Evolutionary conservation across 2,797 vertebrate species (phyloP).

Genomic region (Megalops cyprinoides): DNA sequence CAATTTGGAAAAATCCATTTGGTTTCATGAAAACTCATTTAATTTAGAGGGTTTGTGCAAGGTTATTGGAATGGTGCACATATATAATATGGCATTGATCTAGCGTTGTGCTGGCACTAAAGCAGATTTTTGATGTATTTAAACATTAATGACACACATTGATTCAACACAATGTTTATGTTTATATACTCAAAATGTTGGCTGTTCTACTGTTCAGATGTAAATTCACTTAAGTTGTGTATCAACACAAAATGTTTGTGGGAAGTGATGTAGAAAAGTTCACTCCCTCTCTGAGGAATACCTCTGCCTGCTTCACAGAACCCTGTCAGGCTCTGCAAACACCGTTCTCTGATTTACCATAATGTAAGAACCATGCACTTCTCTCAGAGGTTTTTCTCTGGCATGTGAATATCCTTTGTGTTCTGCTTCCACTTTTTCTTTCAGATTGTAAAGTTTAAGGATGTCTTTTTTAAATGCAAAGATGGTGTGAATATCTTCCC

Average conservation of each 20-base stretch:
- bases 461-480: slow-evolving; percentile 69
- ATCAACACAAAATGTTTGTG: slow-evolving; percentile 21
- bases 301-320: slow-evolving; percentile 38
- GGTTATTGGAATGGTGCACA: too few species aligned
- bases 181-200: background rate
- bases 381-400: slow-evolving; percentile 37
- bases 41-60: too few species aligned
- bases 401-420: slow-evolving; percentile 76
- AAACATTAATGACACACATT: too few species aligned
- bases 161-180: background rate
- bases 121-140: too few species aligned
- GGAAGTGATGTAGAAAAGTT: slow-evolving; percentile 32
- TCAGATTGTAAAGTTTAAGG: slow-evolving; percentile 71
- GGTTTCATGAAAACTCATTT: too few species aligned
- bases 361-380: slow-evolving; percentile 9
- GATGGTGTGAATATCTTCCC: slow-evolving; percentile 64
- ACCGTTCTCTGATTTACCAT: slow-evolving; percentile 42
- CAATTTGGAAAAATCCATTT: too few species aligned
- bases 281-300: slow-evolving; percentile 43
- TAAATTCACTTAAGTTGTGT: slow-evolving; percentile 22
- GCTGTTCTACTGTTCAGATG: background rate
- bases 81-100: too few species aligned
- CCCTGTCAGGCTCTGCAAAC: slow-evolving; percentile 51
- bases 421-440: slow-evolving; percentile 66
- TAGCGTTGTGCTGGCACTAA: too few species aligned